phyloP scores from a whole-genome alignment of 2,888 invertebrate genomes.

The Norana najaformis region DNA sequence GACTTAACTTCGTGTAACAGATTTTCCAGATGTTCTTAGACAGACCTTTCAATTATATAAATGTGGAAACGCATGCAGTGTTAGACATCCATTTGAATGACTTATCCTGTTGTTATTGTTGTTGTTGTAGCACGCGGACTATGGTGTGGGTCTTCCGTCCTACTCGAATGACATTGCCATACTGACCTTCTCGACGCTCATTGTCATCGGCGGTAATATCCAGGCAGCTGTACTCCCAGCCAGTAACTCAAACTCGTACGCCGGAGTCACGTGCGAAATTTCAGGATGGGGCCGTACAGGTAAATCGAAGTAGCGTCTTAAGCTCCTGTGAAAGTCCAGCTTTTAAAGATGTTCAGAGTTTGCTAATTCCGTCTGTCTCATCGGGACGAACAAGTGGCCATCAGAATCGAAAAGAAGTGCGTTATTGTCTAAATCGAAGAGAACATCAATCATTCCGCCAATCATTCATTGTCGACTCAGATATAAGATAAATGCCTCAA shows the following conservation, averaged over 20 bases:
- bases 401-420: no score
- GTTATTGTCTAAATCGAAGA: no score
- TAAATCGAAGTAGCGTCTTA: not conserved
- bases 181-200: constrained; percentile 27
- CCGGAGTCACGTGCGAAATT: constrained; percentile 30
- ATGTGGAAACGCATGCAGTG: not conserved
- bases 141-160: constrained; percentile 14
- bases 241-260: constrained; percentile 29
- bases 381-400: no score
- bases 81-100: not conserved
- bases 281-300: constrained; percentile 39
- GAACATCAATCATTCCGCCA: no score
- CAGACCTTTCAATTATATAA: not conserved
- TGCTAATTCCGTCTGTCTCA: no score
- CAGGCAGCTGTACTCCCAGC: constrained; percentile 25
- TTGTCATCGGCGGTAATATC: constrained; percentile 9
- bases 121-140: constrained; percentile 36
- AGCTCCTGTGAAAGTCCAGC: not conserved
- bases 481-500: no score
- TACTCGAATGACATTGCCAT: constrained; percentile 38
- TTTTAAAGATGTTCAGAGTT: no score
- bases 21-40: no score
- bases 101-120: not conserved
- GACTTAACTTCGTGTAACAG: not conserved
- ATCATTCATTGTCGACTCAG: no score